Conservation (phyloP, 1,140 invertebrate species). For the Chlorops oryzae region DNA sequence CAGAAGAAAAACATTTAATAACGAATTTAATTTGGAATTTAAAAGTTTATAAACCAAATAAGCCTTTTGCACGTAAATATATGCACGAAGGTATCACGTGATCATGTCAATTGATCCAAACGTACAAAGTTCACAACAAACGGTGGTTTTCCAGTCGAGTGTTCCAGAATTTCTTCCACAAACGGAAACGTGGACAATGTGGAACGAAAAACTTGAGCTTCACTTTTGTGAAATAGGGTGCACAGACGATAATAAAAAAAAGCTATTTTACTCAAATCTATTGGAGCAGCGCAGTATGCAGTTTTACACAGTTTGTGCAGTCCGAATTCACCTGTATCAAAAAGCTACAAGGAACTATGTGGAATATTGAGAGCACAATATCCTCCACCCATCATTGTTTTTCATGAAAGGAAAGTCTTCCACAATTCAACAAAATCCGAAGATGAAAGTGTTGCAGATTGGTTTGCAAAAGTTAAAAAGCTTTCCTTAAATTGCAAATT, state of each 20-base stretch:
- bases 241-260: not conserved
- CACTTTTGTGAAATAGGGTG: slow-evolving; percentile 1
- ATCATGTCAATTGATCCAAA: no score
- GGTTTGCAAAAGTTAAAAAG: slow-evolving; percentile 5
- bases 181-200: no score
- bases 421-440: not conserved
- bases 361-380: no score
- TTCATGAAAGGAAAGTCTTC: slow-evolving; percentile 4
- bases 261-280: not conserved
- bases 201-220: not conserved
- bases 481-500: slow-evolving; percentile 7
- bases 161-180: no score
- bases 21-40: no score
- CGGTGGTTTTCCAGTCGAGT: no score
- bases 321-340: not conserved
- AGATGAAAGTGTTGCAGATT: slow-evolving; percentile 2
- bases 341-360: not conserved
- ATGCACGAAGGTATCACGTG: no score
- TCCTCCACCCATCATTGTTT: slow-evolving; percentile 5
- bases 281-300: no score
- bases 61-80: no score
- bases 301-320: not conserved
- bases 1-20: no score
- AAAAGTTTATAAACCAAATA: no score
- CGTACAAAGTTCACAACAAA: no score